Base-by-base conservation (phyloP, 2,113 vertebrate genomes). In the Pseudonaja textilis region DNA sequence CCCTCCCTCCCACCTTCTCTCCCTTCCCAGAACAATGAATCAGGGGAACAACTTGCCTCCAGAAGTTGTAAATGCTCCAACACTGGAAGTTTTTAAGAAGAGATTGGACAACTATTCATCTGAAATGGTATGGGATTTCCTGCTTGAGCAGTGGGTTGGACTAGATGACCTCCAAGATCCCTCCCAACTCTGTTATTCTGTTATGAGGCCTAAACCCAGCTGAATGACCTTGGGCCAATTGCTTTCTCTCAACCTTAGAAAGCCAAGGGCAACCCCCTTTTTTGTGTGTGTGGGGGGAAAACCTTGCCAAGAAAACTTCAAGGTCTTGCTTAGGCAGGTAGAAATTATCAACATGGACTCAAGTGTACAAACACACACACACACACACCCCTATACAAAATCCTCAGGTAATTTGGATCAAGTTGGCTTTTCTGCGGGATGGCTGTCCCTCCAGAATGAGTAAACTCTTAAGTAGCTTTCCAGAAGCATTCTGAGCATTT, bases 281-380 rank as follows among this genome's bases (percentile, higher is more conserved):
- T 45, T 81, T 6, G 3, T 6, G 1, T 0, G 0, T n/a, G n/a
- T n/a, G 26, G 3, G 3, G 1, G 7, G 5, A 5, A 2, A 50
- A 42, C 18, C 34, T 42, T 81, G 34, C 74, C 18, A 42, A 81
- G 34, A 42, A 42, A 6, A 39, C 34, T 81, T 18, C 18, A 20
- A 20, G 34, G 34, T 20, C 16, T 81, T 81, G 6, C n/a, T 16
- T 34, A 39, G 69, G n/a, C 16, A 74, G 69, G 20, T 16, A 20
- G 18, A 34, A 39, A 34, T 18, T 22, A 39, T 39, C 64, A 74
- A 74, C 14, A 18, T 16, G 7, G 34, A 81, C 34, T 81, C 16
- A 7, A 42, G 22, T 20, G n/a, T 34, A 22, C 5, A 47, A 47
- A 47, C 45, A 47, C 6, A 42, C 34, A 81, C 39, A 39, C 12